A percentile compares a stretch with the other conserved stretches of the same genome.
These are phyloP conservation scores for Xylocampa areola DNA, from an alignment of 2,888 invertebrate genomes.

Conservation along the genomic window DNA sequence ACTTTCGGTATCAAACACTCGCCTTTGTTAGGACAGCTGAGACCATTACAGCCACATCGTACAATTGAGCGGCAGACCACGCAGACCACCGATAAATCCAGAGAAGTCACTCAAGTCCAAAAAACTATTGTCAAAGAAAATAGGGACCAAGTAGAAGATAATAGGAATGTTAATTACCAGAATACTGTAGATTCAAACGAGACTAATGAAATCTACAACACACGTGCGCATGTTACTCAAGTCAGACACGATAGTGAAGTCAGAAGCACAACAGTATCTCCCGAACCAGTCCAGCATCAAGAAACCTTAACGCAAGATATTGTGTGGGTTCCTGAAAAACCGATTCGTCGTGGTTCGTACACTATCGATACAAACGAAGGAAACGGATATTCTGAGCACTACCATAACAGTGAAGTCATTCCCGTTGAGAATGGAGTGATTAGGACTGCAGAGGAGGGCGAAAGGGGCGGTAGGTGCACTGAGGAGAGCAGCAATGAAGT, in stretches of 20 bases:
- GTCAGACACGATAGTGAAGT: conserved; percentile 76
- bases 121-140: conserved; percentile 46
- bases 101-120: conserved; percentile 36
- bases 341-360: conserved; percentile 82
- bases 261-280: conserved; percentile 79
- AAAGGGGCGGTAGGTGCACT: conserved; percentile 70
- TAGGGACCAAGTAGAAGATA: conserved; percentile 54
- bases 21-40: conserved; percentile 91
- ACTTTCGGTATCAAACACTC: conserved; percentile 97
- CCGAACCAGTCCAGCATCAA: conserved; percentile 76
- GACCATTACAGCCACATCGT: conserved; percentile 70
- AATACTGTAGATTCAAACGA: conserved; percentile 49
- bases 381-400: conserved; percentile 75
- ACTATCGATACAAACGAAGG: conserved; percentile 82
- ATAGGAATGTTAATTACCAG: conserved; percentile 50
- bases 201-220: conserved; percentile 49
- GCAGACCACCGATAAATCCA: conserved; percentile 29
- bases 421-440: conserved; percentile 79
- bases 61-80: conserved; percentile 55
- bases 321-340: conserved; percentile 83
- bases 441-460: conserved; percentile 74
- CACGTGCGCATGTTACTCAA: conserved; percentile 77
- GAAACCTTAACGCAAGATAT: conserved; percentile 82
- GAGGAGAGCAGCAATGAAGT: conserved; percentile 74
- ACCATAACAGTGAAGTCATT: conserved; percentile 77